Base-by-base conservation (phyloP, 2,797 vertebrate species). In the Meriones psammophilus region DNA sequence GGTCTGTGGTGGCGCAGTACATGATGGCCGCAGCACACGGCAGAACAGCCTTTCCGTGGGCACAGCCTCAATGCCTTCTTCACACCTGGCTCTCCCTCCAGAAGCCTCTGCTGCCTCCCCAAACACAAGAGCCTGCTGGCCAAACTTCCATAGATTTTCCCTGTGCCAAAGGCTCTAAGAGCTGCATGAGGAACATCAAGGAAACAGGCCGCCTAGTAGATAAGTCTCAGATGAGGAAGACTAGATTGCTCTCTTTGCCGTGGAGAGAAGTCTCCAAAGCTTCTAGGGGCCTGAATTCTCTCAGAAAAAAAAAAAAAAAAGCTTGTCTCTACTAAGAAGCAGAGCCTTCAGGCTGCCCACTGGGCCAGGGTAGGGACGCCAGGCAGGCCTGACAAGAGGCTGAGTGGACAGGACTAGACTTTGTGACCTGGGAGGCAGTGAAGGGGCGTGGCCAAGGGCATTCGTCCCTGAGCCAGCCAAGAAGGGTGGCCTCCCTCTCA, bases 161-260 rank as follows among this genome's bases (percentile, higher is more conserved):
- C 5, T 1, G 24, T 6, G 30, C 22, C 56, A 13, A 92, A 88
- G 60, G 9, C 83, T 80, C 56, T 58, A 71, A 15, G 5, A 0
- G 7, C 1, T 46, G 56, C 5, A 2, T 1, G 1, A 86, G 28
- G 0, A 68, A 28, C 33, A 5, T 14, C 9, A 9, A n/a, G 42
- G 30, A 64, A 62, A 62, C 30, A 86, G 5, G 15, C 33, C 0
- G 0, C 69, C 30, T 5, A 18, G n/a, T 5, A 26, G 15, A 4
- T 5, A 14, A 22, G n/a, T 89, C 76, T 54, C 81, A 64, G 26
- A 42, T 3, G 30, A 85, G 68, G 66, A 28, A 56, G 33, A 50
- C 3, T 89, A 60, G 68, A 28, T 33, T 33, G 78, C 30, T 69
- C 30, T 8, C 17, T 5, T 36, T 9, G 42, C 36, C 18, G 0